Conservation (phyloP, 2,113 vertebrate species). For the Plecotus auritus region DNA sequence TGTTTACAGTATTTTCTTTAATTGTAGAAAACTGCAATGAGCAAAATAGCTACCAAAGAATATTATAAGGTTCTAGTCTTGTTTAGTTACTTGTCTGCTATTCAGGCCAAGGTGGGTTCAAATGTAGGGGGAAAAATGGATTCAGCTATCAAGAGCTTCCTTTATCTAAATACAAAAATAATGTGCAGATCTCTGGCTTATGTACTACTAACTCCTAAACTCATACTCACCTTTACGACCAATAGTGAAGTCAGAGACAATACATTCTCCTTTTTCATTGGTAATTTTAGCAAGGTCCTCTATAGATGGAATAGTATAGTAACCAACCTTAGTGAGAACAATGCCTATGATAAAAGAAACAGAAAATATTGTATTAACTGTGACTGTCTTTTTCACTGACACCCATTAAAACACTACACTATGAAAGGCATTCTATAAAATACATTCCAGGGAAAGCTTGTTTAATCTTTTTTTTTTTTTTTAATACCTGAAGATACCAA, state of each 20-base stretch:
- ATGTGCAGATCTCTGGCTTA: neutral
- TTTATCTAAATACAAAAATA: conserved; percentile 20
- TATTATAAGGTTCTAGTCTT: neutral
- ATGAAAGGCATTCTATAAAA: neutral
- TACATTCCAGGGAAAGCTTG: neutral
- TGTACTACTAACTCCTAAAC: neutral
- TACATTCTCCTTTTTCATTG: conserved; percentile 87
- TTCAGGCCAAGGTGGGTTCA: neutral
- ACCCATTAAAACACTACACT: neutral
- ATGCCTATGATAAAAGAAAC: conserved; percentile 82
- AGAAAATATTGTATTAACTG: neutral
- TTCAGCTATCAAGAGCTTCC: neutral
- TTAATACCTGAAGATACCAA: neutral
- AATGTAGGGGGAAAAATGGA: neutral
- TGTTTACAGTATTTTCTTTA: neutral
- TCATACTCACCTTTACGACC: conserved; percentile 90
- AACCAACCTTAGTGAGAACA: conserved; percentile 88
- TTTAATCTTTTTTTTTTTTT: neutral
- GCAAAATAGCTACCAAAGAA: neutral
- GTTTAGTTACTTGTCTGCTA: neutral
- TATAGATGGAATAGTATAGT: conserved; percentile 96
- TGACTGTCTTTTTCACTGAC: neutral
- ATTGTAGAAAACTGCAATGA: neutral
- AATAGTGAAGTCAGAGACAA: conserved; percentile 93
- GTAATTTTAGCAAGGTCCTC: conserved; percentile 90